phyloP scores from a whole-genome alignment of 2,888 invertebrate genomes.

The Neoitamus cyanurus region DNA sequence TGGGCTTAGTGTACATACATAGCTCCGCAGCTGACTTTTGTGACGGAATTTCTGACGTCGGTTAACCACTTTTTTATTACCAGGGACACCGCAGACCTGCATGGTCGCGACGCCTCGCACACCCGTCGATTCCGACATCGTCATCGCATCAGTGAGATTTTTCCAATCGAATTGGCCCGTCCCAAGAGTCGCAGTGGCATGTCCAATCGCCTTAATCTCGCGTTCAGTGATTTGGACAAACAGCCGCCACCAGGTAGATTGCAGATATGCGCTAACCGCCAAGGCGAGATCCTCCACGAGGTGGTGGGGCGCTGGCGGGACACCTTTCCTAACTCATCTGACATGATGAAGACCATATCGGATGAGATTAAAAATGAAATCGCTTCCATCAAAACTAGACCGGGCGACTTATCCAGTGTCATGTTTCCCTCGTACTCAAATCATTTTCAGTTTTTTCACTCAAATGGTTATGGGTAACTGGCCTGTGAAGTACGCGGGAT shows the following conservation, averaged over 20 bases:
- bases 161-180: constrained; percentile 44
- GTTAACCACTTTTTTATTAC: constrained; percentile 41
- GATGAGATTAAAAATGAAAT: constrained; percentile 34
- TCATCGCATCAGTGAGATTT: constrained; percentile 22
- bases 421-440: not conserved
- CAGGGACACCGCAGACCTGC: not conserved
- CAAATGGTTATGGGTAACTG: not conserved
- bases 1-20: no score
- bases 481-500: not conserved
- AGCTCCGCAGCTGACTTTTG: constrained; percentile 16
- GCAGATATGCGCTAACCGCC: not conserved
- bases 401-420: not conserved
- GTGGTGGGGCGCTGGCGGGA: not conserved
- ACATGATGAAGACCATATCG: constrained; percentile 30
- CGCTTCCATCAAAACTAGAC: constrained; percentile 31
- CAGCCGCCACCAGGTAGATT: constrained; percentile 38
- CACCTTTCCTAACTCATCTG: constrained; percentile 40
- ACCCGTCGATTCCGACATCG: constrained; percentile 30
- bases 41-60: constrained; percentile 25
- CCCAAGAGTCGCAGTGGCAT: constrained; percentile 21
- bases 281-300: not conserved
- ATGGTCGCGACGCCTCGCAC: not conserved
- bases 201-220: constrained; percentile 44
- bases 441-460: not conserved
- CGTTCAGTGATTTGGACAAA: constrained; percentile 42